Conservation (phyloP, 2,113 vertebrate species). For the Rissa tridactyla region DNA sequence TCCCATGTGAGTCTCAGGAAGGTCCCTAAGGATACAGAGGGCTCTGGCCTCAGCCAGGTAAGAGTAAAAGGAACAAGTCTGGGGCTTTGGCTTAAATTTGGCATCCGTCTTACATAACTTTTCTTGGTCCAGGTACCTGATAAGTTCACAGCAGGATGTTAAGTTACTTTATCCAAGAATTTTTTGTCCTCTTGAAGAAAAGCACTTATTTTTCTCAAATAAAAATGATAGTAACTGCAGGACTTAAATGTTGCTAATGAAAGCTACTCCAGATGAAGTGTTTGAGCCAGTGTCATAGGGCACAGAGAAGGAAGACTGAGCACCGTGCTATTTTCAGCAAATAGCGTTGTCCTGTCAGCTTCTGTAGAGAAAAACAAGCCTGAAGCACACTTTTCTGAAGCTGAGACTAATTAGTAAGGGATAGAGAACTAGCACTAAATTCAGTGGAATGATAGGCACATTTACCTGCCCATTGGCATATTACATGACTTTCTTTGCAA, state of each 20-base stretch:
- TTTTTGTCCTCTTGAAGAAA: background rate
- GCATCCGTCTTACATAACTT: background rate
- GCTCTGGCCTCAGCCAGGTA: background rate
- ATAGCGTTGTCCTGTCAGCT: background rate
- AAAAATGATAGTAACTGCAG: background rate
- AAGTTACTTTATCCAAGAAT: background rate
- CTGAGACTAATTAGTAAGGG: background rate
- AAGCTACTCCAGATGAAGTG: background rate
- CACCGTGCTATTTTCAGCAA: background rate
- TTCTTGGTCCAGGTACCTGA: background rate
- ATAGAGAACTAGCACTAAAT: background rate
- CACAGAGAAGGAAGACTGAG: background rate
- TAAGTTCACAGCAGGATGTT: background rate
- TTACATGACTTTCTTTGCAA: background rate
- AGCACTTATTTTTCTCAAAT: background rate
- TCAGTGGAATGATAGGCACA: background rate
- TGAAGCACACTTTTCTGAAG: background rate
- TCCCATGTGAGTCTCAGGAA: background rate
- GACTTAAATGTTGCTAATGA: background rate
- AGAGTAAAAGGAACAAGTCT: background rate
- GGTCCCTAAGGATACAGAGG: background rate
- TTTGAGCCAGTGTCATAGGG: background rate
- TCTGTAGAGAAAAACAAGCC: background rate
- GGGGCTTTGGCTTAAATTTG: background rate
- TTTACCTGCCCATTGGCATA: fast-evolving